Evolutionary conservation across 2,113 vertebrate genomes (phyloP).

Genomic region (Ctenomys sociabilis): DNA sequence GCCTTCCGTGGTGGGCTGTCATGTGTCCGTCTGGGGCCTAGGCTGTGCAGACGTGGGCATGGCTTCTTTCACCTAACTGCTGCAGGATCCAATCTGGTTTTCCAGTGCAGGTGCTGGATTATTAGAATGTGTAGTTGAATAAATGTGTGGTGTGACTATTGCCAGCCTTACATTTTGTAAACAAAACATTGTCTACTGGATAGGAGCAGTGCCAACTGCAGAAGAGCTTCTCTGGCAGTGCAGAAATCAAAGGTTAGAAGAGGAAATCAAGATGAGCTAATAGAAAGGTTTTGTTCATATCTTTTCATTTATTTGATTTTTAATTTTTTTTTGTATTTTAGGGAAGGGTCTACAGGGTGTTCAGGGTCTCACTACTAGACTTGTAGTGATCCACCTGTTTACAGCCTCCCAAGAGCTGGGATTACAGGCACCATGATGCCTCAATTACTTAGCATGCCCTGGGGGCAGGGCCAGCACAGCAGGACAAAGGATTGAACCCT

Average conservation of each 20-base stretch:
- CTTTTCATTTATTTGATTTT: not conserved
- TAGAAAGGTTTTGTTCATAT: not conserved
- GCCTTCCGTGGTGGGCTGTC: not conserved
- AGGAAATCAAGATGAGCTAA: not conserved
- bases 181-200: not conserved
- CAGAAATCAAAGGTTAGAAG: not conserved
- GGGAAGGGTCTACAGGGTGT: too few relatives aligned
- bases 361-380: too few relatives aligned
- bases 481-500: too few relatives aligned
- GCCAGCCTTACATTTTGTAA: not conserved
- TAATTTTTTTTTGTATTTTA: too few relatives aligned
- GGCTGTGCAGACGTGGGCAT: not conserved
- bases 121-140: not conserved
- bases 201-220: not conserved
- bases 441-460: too few relatives aligned
- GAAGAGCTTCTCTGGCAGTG: not conserved
- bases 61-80: not conserved
- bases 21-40: conserved; percentile 35
- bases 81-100: not conserved
- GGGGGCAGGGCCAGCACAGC: too few relatives aligned
- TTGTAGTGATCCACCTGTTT: too few relatives aligned
- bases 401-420: too few relatives aligned
- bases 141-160: not conserved
- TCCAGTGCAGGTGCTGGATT: not conserved
- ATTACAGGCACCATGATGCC: too few relatives aligned